Base-by-base conservation (phyloP, 1,140 invertebrate genomes). In the Muscidifurax raptorellus region DNA sequence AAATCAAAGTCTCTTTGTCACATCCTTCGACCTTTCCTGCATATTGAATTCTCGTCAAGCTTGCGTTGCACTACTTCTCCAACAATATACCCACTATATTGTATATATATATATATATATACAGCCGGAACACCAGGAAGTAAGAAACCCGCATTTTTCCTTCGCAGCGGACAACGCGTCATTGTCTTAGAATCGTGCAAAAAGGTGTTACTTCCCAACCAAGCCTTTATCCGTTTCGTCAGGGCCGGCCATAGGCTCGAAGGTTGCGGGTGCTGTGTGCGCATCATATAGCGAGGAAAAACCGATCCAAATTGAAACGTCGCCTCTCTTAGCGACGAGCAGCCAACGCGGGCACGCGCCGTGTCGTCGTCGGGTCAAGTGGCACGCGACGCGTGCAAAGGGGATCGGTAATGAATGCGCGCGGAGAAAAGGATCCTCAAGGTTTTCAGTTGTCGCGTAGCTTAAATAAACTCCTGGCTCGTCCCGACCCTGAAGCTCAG, bases 401-500 rank as follows among this genome's bases (percentile, higher is more conserved):
- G 36, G 66, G 22, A 59, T 47, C 78, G n/a, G 9, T 66, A 69
- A 69, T 32, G 32, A 64, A 6, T 66, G 36, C 6, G 12, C 18
- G 22, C 18, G 22, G 15, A 71, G 67, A 25, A 18, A 59, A 18
- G 18, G 52, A 74, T 75, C 30, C 32, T 69, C 80, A 74, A 64
- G 71, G 80, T 76, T 83, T n/a, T 30, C 72, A 18, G n/a, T 64
- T 27, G 59, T 40, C 74, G 59, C 59, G 77, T 69, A 76, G 52
- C 32, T 83, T 67, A 77, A 40, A 52, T 67, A 27, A 74, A 74
- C n/a, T 69, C 66, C 22, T 18, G 27, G 5, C 32, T 59, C 47
- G 86, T 86, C 74, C 64, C 82, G 85, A 86, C 85, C 87, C 87
- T 87, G 83, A 81, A n/a, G 30, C 40, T 84, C 87, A 87, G 81